Evolutionary conservation across 2,888 invertebrate species (phyloP).

Genomic region (Epinotia nisella): DNA sequence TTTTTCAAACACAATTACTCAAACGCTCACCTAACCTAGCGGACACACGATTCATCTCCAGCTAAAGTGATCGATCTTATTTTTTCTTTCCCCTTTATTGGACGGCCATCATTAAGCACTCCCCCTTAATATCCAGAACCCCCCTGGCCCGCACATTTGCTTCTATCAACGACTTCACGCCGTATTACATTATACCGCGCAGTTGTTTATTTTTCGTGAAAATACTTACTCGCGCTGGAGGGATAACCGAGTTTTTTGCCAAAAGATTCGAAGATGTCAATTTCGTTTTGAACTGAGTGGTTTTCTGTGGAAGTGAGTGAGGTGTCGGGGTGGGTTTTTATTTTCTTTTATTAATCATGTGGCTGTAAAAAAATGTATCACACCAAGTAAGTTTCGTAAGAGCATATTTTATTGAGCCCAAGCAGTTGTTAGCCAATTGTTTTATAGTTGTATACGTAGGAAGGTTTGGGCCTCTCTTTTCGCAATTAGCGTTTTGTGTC

Average conservation of each 20-base stretch:
- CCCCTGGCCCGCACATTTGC: conserved; percentile 52
- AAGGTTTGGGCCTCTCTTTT: no score
- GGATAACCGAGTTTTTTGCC: conserved; percentile 28
- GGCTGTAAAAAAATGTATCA: neutral
- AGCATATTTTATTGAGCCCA: no score
- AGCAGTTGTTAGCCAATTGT: no score
- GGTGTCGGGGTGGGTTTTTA: neutral
- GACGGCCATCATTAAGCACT: conserved; percentile 36
- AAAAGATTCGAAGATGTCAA: conserved; percentile 36
- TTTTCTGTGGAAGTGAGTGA: conserved; percentile 6
- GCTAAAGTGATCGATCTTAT: conserved; percentile 17
- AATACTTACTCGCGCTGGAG: conserved; percentile 30
- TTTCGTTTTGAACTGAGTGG: conserved; percentile 22
- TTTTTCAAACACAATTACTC: conserved; percentile 18
- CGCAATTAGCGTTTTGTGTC: no score
- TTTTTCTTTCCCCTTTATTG: conserved; percentile 14
- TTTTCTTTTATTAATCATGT: neutral
- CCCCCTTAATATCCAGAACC: conserved; percentile 52
- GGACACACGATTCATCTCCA: conserved; percentile 10
- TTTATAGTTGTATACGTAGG: no score
- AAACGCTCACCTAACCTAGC: conserved; percentile 14
- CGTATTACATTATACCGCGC: conserved; percentile 61
- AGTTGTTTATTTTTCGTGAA: conserved; percentile 49
- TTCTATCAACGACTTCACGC: conserved; percentile 60
- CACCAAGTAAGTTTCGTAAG: no score